Evolutionary conservation across 2,113 vertebrate species (phyloP).

Genomic region (Lophochroa leadbeateri): DNA sequence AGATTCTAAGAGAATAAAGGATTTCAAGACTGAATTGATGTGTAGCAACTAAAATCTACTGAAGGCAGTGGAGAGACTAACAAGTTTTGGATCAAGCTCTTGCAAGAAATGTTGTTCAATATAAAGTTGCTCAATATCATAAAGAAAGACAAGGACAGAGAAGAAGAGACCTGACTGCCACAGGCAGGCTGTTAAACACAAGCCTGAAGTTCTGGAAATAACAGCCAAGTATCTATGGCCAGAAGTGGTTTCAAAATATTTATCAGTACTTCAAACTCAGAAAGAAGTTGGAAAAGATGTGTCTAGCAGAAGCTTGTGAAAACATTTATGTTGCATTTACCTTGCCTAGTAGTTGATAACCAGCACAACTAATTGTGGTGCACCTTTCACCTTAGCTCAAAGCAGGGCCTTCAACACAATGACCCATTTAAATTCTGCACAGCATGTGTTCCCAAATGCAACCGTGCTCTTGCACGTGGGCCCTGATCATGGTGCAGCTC

Average conservation of each 20-base stretch:
- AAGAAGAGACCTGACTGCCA: background rate
- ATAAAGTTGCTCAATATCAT: background rate
- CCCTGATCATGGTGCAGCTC: background rate
- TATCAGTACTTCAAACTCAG: background rate
- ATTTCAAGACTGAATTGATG: background rate
- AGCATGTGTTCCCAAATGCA: rapidly evolving
- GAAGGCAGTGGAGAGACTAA: background rate
- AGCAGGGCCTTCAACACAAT: background rate
- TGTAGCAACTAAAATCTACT: background rate
- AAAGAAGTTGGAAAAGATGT: background rate
- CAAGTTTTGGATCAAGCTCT: background rate
- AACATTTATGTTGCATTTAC: background rate
- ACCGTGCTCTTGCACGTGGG: rapidly evolving
- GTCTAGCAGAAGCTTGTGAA: background rate
- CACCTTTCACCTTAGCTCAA: background rate
- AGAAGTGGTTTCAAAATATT: background rate
- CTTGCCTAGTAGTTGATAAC: background rate
- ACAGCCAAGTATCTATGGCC: background rate
- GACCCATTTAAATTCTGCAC: background rate
- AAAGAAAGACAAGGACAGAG: background rate
- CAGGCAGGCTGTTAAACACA: background rate
- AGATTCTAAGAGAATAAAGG: background rate
- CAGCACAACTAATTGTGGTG: background rate
- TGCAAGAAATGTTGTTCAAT: background rate
- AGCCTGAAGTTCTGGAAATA: background rate